These are phyloP conservation scores for Pyrocephalus nanus DNA, from an alignment of 2,797 vertebrate genomes.

Conservation along the genomic window DNA sequence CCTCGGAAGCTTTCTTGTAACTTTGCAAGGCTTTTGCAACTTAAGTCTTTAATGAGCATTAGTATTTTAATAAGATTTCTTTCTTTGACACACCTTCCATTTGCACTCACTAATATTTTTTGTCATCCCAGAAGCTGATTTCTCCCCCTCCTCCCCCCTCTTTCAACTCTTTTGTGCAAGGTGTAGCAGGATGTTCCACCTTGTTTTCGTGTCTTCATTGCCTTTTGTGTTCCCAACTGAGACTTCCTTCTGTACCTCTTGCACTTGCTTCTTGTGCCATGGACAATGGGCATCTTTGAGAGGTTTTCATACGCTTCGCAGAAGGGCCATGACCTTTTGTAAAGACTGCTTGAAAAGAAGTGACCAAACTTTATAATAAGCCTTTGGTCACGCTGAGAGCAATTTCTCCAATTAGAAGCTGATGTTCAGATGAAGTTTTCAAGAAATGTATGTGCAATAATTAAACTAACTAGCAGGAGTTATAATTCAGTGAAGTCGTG, in stretches of 20 bases:
- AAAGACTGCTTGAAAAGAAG: slow-evolving; percentile 9
- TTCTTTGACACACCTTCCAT: slow-evolving; percentile 51
- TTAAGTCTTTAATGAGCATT: slow-evolving; percentile 41
- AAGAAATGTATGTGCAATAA: slow-evolving; percentile 50
- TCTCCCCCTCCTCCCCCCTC: too few species aligned
- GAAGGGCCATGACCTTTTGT: slow-evolving; percentile 6
- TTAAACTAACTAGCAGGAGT: slow-evolving; percentile 66
- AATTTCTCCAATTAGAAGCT: slow-evolving; percentile 56
- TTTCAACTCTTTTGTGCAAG: background rate
- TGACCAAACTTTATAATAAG: slow-evolving; percentile 14
- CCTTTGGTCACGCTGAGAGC: background rate
- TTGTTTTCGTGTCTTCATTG: background rate
- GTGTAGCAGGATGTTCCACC: background rate
- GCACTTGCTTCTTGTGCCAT: background rate
- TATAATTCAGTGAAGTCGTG: background rate
- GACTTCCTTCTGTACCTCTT: background rate
- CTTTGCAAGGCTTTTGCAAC: slow-evolving; percentile 16
- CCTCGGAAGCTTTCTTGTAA: background rate
- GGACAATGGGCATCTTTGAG: slow-evolving; percentile 34
- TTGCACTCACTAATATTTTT: slow-evolving; percentile 36
- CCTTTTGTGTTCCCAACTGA: background rate
- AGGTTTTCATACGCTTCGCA: background rate
- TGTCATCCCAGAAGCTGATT: background rate
- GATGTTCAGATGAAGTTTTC: slow-evolving; percentile 20
- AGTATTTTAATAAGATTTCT: slow-evolving; percentile 43